Evolutionary conservation across 1,140 invertebrate species (phyloP), one percentile per base, ranked within the genome.

Genomic region (Helicoverpa armigera): DNA sequence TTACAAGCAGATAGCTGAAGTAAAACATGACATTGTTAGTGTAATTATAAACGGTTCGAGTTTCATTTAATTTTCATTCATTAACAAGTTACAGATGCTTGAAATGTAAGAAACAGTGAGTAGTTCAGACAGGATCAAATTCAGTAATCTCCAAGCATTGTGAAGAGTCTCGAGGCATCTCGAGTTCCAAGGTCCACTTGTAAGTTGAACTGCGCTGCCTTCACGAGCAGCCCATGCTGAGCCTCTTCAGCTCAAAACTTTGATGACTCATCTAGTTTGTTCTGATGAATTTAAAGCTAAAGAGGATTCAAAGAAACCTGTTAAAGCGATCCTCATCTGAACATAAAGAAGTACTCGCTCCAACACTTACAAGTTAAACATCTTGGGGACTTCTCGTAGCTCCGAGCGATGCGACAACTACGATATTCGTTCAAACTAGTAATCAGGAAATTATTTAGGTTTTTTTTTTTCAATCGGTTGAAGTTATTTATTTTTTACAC

Each of bases 261-360:
- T 78, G 72, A 75, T 79, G 63, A 83, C 48, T 77, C 73, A 78
- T 83, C 75, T 65, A 77, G 75, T 65, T 77, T 77, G 58, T 76
- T 63, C 43, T 54, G 50, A 51, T 53, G 48, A 53, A 67, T 67
- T 65, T 67, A 51, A 77, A 65, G 18, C 29, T 51, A n/a, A 72
- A 72, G 7, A 51, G 12, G 23, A 16, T 72, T 72, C 31, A 18
- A 72, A 65, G 23, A 77, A 74, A 16, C 23, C 13, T 43, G 10
- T 18, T 29, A 63, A 29, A 63, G 23, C 54, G 56, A 43, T 43
- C 35, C 35, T 43, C 35, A 43, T 9, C 35, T 43, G 35, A 43
- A 29, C 18, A 13, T 14, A 61, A 13, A 31, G 12, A 48, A 65
- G 63, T 65, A 16, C 31, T 65, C 43, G 23, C 35, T 43, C 35